Base-by-base conservation (phyloP, 2,113 vertebrate species). In the Amblyopsis rosae region DNA sequence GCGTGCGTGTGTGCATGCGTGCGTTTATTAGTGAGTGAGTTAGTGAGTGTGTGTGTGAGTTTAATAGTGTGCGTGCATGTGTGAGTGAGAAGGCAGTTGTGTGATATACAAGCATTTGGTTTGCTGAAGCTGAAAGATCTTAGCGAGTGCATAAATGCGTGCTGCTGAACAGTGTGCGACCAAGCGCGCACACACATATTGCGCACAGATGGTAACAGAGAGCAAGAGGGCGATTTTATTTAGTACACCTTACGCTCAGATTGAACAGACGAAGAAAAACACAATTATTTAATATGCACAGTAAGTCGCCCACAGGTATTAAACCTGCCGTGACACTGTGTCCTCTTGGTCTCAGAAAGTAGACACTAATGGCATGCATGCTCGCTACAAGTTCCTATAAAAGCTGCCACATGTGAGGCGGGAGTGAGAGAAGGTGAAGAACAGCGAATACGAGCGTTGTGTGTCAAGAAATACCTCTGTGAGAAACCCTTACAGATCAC, bases 401-500 rank as follows among this genome's bases (percentile, higher is more conserved):
- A 72, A 62, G 65, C 67, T 75, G 63, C 61, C 59, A 26, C 59
- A 26, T 65, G 62, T 51, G 16, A 50, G 26, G 33, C 3, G 26
- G 26, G 26, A 45, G 32, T 50, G 13, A 50, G 16, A 47, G 26
- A 53, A 59, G 63, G 15, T 17, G 8, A 16, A 70, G 45, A 41
- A 26, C 48, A 69, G 51, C n/a, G 65, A 59, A 45, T 9, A 26
- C 26, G 26, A 4, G 35, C 35, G 3, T 8, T 41, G 35, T 41
- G 4, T 41, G 35, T 41, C 35, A 41, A 41, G 4, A 41, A 5
- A 41, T 41, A 41, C 7, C 35, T 41, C 7, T 8, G 35, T 1
- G 1, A 41, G 35, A 5, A 41, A 26, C 26, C 35, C 35, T 8
- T 41, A 41, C 35, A 41, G 35, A 8, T 41, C 35, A 41, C 4